Conservation (phyloP, 2,888 invertebrate genomes). For the Pseudococcus longispinus region DNA sequence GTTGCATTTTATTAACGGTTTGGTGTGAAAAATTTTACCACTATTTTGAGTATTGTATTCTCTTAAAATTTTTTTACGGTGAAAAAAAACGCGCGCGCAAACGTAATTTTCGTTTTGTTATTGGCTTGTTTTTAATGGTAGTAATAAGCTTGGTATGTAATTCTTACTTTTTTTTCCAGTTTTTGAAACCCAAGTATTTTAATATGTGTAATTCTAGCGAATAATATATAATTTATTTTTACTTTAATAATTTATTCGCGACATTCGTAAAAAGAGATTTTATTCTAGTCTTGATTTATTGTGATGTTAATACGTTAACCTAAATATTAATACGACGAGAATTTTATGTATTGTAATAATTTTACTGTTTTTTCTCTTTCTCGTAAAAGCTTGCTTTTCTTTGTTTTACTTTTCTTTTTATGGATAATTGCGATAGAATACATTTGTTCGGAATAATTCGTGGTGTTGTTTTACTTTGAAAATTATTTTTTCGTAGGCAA, state of each 20-base stretch:
- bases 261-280: constrained; percentile 47
- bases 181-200: constrained; percentile 10
- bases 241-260: constrained; percentile 41
- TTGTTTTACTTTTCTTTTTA: constrained; percentile 40
- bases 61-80: not conserved
- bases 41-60: constrained; percentile 15
- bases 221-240: constrained; percentile 14
- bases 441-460: not conserved
- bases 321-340: constrained; percentile 37
- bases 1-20: not conserved
- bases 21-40: constrained; percentile 41
- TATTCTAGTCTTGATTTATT: constrained; percentile 55
- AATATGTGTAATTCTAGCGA: constrained; percentile 5
- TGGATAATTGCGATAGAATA: constrained; percentile 37
- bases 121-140: constrained; percentile 23
- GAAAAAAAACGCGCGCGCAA: constrained; percentile 32
- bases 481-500: too few species aligned
- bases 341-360: constrained; percentile 29
- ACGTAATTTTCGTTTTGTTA: not conserved
- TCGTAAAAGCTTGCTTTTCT: constrained; percentile 34
- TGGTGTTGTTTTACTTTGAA: not conserved
- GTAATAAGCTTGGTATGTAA: constrained; percentile 21
- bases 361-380: not conserved
- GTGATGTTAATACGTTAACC: constrained; percentile 53
- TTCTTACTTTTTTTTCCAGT: constrained; percentile 11